phyloP scores from a whole-genome alignment of 2,113 vertebrate genomes.

The Indri indri region DNA sequence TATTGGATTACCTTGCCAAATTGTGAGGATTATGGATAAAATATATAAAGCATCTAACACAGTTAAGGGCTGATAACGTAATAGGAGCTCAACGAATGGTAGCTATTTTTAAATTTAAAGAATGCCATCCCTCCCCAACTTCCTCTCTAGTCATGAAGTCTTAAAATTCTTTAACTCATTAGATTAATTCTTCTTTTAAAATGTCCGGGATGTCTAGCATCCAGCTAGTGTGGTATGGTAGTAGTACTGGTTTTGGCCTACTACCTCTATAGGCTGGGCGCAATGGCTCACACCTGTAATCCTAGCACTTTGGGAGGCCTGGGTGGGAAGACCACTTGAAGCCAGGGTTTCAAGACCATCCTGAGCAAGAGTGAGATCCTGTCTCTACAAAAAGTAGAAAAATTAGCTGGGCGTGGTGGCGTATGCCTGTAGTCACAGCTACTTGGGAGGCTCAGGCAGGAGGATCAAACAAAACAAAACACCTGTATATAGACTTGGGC shows the following conservation, averaged over 20 bases:
- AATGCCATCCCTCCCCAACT: neutral
- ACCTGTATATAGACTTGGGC: neutral
- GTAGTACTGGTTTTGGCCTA: neutral
- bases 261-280: neutral
- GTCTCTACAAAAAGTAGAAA: no score
- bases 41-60: neutral
- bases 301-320: no score
- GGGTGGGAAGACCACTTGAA: no score
- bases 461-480: no score
- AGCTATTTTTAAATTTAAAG: conserved; percentile 1
- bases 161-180: neutral
- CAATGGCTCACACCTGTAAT: no score
- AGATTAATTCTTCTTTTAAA: conserved; percentile 3
- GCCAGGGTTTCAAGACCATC: no score
- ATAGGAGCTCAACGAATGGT: neutral
- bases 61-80: neutral
- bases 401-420: no score
- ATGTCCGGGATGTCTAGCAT: neutral
- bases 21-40: neutral
- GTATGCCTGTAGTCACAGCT: no score
- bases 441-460: no score
- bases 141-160: neutral
- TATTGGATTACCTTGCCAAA: neutral
- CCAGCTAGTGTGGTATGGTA: neutral
- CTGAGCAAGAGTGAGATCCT: no score